These are phyloP conservation scores for Canis aureus DNA, from an alignment of 2,113 vertebrate species.

Conservation along the genomic window DNA sequence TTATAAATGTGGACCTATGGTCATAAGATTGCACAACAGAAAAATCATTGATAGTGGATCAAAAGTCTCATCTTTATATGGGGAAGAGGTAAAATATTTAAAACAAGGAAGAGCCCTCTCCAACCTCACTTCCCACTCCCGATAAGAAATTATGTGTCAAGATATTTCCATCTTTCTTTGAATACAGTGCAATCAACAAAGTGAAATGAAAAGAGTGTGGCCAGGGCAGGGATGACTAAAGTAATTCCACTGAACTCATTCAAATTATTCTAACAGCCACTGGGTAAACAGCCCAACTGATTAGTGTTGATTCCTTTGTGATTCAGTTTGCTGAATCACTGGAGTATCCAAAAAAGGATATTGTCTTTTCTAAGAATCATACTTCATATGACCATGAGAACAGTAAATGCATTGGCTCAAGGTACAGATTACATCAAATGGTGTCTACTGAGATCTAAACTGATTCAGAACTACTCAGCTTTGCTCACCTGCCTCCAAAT, in stretches of 20 bases:
- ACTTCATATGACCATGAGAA: background rate
- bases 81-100: background rate
- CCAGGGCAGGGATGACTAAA: background rate
- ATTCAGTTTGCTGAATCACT: background rate
- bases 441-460: background rate
- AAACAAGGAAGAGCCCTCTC: background rate
- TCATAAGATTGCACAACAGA: background rate
- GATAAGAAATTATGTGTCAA: background rate
- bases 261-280: background rate
- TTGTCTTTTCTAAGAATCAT: background rate
- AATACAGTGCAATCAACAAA: background rate
- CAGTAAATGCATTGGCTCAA: background rate
- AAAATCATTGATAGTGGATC: background rate
- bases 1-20: background rate
- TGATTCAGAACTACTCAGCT: background rate
- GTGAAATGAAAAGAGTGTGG: background rate
- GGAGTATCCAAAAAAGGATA: background rate
- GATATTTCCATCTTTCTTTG: background rate
- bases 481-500: background rate
- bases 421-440: background rate
- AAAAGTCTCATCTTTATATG: background rate
- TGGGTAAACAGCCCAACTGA: background rate
- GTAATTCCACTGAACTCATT: background rate
- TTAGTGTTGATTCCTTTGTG: background rate
- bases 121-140: background rate